These are phyloP conservation scores for Anguilla anguilla DNA, from an alignment of 2,797 vertebrate species.

Conservation along the genomic window DNA sequence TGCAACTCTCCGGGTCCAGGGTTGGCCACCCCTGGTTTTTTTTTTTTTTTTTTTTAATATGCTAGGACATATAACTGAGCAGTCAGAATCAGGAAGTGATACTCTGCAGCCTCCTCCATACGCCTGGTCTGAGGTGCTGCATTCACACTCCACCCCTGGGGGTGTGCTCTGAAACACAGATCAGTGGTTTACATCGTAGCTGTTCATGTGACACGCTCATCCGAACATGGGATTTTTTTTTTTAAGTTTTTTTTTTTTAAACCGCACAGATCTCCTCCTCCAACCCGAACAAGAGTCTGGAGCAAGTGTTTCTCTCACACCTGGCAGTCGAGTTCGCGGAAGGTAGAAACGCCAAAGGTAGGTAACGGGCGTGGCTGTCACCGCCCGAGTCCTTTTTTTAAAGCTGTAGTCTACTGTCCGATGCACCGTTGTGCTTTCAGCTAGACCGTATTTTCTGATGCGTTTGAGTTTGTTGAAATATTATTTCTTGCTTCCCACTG, in stretches of 20 bases:
- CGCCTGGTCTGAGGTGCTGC: background rate
- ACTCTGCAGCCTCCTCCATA: background rate
- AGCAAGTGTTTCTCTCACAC: slow-evolving; percentile 80
- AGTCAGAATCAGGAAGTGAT: background rate
- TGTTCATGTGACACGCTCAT: background rate
- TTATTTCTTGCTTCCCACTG: background rate
- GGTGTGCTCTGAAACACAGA: no score
- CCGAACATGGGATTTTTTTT: background rate
- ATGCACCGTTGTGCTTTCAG: background rate
- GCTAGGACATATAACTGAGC: background rate
- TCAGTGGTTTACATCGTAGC: background rate
- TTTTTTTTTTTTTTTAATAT: no score
- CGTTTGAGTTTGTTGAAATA: slow-evolving; percentile 15
- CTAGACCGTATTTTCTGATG: background rate
- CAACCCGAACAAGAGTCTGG: slow-evolving; percentile 49
- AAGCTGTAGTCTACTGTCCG: background rate
- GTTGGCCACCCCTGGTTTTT: background rate
- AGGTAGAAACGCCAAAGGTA: slow-evolving; percentile 57
- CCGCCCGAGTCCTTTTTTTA: slow-evolving; percentile 29
- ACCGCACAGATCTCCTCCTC: slow-evolving; percentile 70
- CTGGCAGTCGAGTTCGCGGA: slow-evolving; percentile 72
- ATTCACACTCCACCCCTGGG: no score
- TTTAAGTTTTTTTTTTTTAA: background rate
- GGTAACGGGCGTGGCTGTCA: background rate
- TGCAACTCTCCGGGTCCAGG: background rate